A percentile compares a stretch with the other conserved stretches of the same genome.
Evolutionary conservation across 2,888 invertebrate genomes (phyloP).

Genomic region (Leptopilina drosophilae): DNA sequence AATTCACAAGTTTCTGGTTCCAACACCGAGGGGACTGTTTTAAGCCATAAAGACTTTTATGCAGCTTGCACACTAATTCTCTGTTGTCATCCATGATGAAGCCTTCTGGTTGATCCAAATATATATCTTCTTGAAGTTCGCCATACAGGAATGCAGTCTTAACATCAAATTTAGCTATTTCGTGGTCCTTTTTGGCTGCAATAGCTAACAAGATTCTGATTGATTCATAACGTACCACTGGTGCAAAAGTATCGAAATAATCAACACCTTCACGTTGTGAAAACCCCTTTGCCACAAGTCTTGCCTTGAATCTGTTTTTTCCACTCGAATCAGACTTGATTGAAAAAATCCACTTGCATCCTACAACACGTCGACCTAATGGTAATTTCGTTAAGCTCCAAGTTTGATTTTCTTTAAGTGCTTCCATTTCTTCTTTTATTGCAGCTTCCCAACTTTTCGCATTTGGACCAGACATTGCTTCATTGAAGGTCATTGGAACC

Average conservation of each 20-base stretch:
- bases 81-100: neutral
- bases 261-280: slow-evolving; percentile 42
- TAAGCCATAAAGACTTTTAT: slow-evolving; percentile 28
- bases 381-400: slow-evolving; percentile 19
- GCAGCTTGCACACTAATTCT: slow-evolving; percentile 32
- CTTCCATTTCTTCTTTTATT: slow-evolving; percentile 30
- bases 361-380: slow-evolving; percentile 7
- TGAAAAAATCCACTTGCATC: slow-evolving; percentile 41
- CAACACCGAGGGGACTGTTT: slow-evolving; percentile 37
- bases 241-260: slow-evolving; percentile 40
- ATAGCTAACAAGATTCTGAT: slow-evolving; percentile 25
- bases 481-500: neutral
- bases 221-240: slow-evolving; percentile 40
- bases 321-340: slow-evolving; percentile 12
- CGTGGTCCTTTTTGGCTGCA: slow-evolving; percentile 23
- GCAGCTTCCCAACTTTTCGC: too few species aligned
- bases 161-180: slow-evolving; percentile 30
- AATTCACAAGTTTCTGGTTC: slow-evolving; percentile 24
- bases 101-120: slow-evolving; percentile 18
- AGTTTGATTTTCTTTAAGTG: slow-evolving; percentile 28
- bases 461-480: too few species aligned
- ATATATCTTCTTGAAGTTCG: slow-evolving; percentile 30
- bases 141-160: slow-evolving; percentile 31
- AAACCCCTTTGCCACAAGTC: slow-evolving; percentile 42
- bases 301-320: slow-evolving; percentile 22